Evolutionary conservation across 1,140 invertebrate genomes (phyloP).

Genomic region (Hetaerina americana): DNA sequence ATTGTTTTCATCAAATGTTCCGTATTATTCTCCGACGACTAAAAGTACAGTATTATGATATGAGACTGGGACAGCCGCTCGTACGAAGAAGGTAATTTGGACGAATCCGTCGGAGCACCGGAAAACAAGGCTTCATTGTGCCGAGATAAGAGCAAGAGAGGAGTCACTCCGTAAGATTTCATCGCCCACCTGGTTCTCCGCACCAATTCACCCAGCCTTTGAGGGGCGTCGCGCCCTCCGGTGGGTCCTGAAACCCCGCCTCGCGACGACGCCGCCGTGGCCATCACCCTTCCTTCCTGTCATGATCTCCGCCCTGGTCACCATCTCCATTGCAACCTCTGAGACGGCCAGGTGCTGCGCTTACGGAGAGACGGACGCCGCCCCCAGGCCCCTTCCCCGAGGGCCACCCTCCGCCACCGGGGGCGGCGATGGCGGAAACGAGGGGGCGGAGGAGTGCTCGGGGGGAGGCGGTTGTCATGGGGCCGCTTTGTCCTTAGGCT

Average conservation of each 20-base stretch:
- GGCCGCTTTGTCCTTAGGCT: not conserved
- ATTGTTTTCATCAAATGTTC: too few relatives aligned
- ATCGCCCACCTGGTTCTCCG: too few relatives aligned
- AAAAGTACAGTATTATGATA: too few relatives aligned
- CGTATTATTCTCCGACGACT: too few relatives aligned
- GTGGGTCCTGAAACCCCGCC: not conserved
- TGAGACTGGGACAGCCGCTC: too few relatives aligned
- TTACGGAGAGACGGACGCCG: not conserved
- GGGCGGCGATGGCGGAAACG: not conserved
- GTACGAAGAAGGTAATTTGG: too few relatives aligned
- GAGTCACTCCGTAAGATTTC: too few relatives aligned
- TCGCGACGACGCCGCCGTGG: not conserved
- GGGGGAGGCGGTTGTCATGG: not conserved
- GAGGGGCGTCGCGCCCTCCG: too few relatives aligned
- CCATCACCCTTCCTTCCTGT: not conserved
- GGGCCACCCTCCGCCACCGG: not conserved
- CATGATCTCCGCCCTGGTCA: not conserved
- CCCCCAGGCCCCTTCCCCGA: not conserved
- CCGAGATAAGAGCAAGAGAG: too few relatives aligned
- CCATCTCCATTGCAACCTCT: not conserved
- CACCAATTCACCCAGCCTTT: not conserved
- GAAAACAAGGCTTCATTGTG: too few relatives aligned
- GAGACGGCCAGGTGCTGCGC: not conserved
- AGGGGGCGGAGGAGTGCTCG: not conserved
- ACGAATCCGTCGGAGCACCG: too few relatives aligned